phyloP scores from a whole-genome alignment of 2,888 invertebrate species.

The Tachina grossa region DNA sequence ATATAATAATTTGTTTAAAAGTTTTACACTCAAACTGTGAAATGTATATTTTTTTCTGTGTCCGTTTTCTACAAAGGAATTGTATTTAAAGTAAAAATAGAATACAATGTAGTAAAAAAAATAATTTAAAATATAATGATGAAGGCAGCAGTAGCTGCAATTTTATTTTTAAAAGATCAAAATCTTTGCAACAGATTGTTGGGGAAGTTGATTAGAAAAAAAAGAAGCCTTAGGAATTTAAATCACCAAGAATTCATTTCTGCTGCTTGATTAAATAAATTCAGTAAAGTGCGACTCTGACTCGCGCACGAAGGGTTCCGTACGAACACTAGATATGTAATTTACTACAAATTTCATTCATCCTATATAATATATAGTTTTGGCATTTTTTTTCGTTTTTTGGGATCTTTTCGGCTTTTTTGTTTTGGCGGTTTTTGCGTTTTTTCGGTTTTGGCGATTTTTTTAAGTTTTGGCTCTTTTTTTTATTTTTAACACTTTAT shows the following conservation, averaged over 20 bases:
- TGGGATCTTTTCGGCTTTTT: too few relatives aligned
- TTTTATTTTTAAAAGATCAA: conserved; percentile 15
- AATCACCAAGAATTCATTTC: not conserved
- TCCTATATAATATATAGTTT: too few relatives aligned
- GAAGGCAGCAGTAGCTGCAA: conserved; percentile 10
- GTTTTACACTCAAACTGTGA: conserved; percentile 65
- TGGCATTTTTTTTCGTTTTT: too few relatives aligned
- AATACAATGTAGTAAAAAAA: not conserved
- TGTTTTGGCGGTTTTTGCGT: too few relatives aligned
- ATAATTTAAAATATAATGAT: not conserved
- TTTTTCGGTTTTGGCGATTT: too few relatives aligned
- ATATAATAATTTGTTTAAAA: conserved; percentile 78
- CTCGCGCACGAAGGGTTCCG: too few relatives aligned
- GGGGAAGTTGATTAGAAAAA: not conserved
- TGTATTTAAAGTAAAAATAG: conserved; percentile 4
- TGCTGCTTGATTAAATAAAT: not conserved
- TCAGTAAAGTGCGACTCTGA: too few relatives aligned
- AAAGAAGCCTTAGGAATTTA: not conserved
- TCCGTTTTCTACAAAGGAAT: conserved; percentile 6
- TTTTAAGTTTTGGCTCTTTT: too few relatives aligned
- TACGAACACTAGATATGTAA: too few relatives aligned
- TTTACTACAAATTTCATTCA: too few relatives aligned
- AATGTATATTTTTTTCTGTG: conserved; percentile 11
- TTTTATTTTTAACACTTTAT: too few relatives aligned
- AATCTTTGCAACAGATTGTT: conserved; percentile 9